phyloP scores from a whole-genome alignment of 2,888 invertebrate species.

The Deroplatys truncata region DNA sequence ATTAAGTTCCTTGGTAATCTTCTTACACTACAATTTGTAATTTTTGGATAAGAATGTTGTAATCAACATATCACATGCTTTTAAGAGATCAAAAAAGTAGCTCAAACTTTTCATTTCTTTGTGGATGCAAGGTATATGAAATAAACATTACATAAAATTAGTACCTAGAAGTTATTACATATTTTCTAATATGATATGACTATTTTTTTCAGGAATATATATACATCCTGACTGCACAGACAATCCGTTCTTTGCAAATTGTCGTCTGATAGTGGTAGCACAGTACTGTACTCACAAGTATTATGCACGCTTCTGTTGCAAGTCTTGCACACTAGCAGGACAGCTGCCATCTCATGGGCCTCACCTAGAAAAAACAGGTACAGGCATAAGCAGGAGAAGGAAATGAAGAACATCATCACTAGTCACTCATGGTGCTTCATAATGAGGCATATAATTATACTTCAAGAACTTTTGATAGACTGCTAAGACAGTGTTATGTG shows the following conservation, averaged over 20 bases:
- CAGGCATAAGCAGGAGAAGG: slow-evolving; percentile 7
- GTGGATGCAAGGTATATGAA: too few relatives aligned
- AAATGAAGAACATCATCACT: slow-evolving; percentile 25
- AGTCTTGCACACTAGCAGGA: slow-evolving; percentile 85
- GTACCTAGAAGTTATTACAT: not conserved
- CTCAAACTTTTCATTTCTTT: too few relatives aligned
- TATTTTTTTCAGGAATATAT: slow-evolving; percentile 57
- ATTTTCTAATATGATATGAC: not conserved
- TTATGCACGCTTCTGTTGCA: slow-evolving; percentile 86
- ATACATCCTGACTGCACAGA: slow-evolving; percentile 81
- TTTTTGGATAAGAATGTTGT: too few relatives aligned
- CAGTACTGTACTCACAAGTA: slow-evolving; percentile 84
- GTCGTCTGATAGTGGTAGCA: slow-evolving; percentile 79
- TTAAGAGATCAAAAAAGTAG: too few relatives aligned
- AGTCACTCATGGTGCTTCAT: not conserved
- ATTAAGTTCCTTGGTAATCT: too few relatives aligned
- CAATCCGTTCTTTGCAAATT: slow-evolving; percentile 85
- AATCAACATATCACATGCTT: too few relatives aligned
- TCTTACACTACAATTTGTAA: too few relatives aligned
- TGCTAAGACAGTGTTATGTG: slow-evolving; percentile 10
- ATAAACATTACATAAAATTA: too few relatives aligned
- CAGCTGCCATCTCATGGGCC: slow-evolving; percentile 56
- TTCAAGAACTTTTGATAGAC: not conserved
- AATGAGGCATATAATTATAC: too few relatives aligned
- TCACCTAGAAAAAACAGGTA: slow-evolving; percentile 41